A percentile compares a stretch with the other conserved stretches of the same genome.
Evolutionary conservation across 2,113 vertebrate genomes (phyloP).

Genomic region (Corythoichthys intestinalis): DNA sequence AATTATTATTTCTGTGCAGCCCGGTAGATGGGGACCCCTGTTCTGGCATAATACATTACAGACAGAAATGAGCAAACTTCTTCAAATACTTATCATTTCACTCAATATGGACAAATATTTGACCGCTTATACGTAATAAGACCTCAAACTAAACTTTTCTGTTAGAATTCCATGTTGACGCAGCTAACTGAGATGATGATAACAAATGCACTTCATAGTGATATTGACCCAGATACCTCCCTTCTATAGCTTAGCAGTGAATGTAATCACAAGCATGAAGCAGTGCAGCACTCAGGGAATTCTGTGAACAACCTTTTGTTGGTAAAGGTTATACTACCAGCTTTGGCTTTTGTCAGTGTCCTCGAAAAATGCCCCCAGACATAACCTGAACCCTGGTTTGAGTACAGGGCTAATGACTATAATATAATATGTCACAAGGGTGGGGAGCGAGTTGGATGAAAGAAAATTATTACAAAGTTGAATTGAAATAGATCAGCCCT

Average conservation of each 20-base stretch:
- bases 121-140: too few species aligned
- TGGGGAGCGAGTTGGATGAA: slow-evolving; percentile 37
- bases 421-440: slow-evolving; percentile 28
- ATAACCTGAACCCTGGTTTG: slow-evolving; percentile 36
- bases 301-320: not conserved
- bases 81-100: too few species aligned
- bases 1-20: too few species aligned
- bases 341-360: slow-evolving; percentile 3
- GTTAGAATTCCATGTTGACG: too few species aligned
- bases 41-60: too few species aligned
- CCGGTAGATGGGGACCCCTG: too few species aligned
- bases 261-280: not conserved
- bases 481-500: slow-evolving; percentile 50
- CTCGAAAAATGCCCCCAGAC: slow-evolving; percentile 35
- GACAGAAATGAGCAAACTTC: too few species aligned
- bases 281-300: not conserved
- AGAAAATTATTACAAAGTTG: slow-evolving; percentile 23
- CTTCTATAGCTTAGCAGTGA: not conserved
- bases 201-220: not conserved
- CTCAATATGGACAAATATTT: too few species aligned
- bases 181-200: too few species aligned
- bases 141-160: too few species aligned
- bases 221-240: not conserved
- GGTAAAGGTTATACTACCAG: not conserved
- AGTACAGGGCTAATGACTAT: slow-evolving; percentile 45